Conservation (phyloP, 2,113 vertebrate species). For the Trichomycterus rosablanca region DNA sequence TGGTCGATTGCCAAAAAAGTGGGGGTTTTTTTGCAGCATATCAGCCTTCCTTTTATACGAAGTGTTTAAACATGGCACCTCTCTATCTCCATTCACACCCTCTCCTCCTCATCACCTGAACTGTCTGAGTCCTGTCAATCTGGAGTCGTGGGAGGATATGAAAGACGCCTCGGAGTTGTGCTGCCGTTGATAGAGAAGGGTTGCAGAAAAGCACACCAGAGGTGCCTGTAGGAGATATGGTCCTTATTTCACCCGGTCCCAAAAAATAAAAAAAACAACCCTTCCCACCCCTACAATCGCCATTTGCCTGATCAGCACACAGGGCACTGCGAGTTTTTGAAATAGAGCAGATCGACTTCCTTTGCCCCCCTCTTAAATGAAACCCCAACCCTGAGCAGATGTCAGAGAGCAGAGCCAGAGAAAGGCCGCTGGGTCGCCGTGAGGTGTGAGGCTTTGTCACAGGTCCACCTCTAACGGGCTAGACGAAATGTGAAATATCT, state of each 20-base stretch:
- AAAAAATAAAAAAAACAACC: too few relatives aligned
- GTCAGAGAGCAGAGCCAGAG: conserved; percentile 51
- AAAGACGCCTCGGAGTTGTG: conserved; percentile 44
- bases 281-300: conserved; percentile 8
- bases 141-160: conserved; percentile 50
- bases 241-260: conserved; percentile 45
- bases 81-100: conserved; percentile 53
- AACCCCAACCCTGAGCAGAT: conserved; percentile 57
- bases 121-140: conserved; percentile 55
- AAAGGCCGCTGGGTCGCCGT: conserved; percentile 34
- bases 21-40: conserved; percentile 40
- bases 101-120: conserved; percentile 58
- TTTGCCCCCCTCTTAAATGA: conserved; percentile 51
- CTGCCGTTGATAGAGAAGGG: conserved; percentile 40
- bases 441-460: conserved; percentile 54
- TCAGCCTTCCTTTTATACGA: conserved; percentile 49
- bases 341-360: conserved; percentile 55
- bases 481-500: conserved; percentile 48
- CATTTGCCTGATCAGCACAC: conserved; percentile 28
- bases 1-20: conserved; percentile 44
- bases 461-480: conserved; percentile 48
- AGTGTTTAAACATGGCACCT: conserved; percentile 57
- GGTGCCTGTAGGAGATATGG: conserved; percentile 49
- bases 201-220: conserved; percentile 45
- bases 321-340: conserved; percentile 40